Evolutionary conservation across 1,140 invertebrate genomes (phyloP).

Genomic region (Tachypleus tridentatus): DNA sequence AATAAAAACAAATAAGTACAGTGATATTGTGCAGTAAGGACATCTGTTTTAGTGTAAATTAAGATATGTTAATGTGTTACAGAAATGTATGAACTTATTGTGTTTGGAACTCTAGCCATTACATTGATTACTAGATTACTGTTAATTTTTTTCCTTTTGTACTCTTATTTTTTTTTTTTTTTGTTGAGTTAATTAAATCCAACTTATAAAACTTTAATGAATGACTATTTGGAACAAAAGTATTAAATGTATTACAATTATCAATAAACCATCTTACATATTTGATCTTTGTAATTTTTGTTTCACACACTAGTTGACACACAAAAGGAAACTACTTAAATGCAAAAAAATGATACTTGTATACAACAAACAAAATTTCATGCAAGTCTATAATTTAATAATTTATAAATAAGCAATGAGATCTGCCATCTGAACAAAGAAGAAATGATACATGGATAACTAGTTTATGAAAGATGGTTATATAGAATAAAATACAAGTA

Average conservation of each 20-base stretch:
- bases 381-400: not conserved
- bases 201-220: not conserved
- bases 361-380: not conserved
- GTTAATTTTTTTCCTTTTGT: too few relatives aligned
- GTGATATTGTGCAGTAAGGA: too few relatives aligned
- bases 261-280: slow-evolving; percentile 1
- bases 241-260: not conserved
- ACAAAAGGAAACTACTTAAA: too few relatives aligned
- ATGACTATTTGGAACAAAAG: not conserved
- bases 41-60: too few relatives aligned
- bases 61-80: too few relatives aligned
- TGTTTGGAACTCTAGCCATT: too few relatives aligned
- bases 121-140: too few relatives aligned
- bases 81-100: too few relatives aligned
- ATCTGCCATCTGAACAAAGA: not conserved
- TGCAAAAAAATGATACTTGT: not conserved
- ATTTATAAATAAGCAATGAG: not conserved
- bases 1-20: too few relatives aligned
- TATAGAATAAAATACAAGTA: not conserved
- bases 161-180: too few relatives aligned
- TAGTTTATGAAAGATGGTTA: not conserved
- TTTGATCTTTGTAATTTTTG: not conserved
- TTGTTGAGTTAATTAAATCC: not conserved
- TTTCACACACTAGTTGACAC: not conserved
- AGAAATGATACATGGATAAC: not conserved